These are phyloP conservation scores for Sigmodon hispidus DNA, from an alignment of 2,113 vertebrate species.

Conservation along the genomic window DNA sequence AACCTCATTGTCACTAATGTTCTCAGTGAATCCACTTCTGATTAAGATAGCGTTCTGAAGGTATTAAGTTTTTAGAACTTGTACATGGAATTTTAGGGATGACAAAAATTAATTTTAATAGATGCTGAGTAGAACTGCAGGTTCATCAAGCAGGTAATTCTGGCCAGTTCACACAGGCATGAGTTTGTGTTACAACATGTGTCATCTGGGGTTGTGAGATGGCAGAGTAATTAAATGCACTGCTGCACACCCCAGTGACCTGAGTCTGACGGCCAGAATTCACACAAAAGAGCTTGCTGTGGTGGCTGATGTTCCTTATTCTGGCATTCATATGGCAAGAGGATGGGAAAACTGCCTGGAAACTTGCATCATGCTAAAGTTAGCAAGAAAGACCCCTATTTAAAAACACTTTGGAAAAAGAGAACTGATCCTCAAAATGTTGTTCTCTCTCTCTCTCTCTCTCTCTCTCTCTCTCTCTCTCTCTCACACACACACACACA, in stretches of 20 bases:
- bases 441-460: neutral
- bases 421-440: neutral
- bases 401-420: neutral
- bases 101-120: neutral
- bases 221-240: neutral
- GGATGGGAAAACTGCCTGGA: neutral
- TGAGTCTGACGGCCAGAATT: no score
- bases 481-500: neutral
- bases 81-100: neutral
- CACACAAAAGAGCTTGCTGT: neutral
- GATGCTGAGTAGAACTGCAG: neutral
- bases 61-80: neutral
- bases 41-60: neutral
- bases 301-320: neutral
- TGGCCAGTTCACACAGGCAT: neutral
- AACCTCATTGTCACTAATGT: neutral
- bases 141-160: neutral
- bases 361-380: neutral
- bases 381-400: neutral
- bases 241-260: neutral
- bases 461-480: neutral
- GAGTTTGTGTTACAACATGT: no score
- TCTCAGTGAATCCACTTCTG: neutral
- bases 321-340: neutral
- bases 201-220: neutral